phyloP scores from a whole-genome alignment of 2,113 vertebrate species.

The Ellobius talpinus region DNA sequence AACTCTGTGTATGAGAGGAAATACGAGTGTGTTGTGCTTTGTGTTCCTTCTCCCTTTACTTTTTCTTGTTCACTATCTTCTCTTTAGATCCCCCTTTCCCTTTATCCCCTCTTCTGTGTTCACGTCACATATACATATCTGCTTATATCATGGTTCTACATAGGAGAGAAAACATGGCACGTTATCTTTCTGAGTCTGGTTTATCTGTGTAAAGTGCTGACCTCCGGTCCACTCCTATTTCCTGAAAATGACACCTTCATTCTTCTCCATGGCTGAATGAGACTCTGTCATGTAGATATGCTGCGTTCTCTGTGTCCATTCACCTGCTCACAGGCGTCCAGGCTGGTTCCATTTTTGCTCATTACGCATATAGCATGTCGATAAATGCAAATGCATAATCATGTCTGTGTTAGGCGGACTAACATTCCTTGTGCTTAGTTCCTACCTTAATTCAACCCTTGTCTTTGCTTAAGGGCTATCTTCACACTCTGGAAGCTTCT shows the following conservation, averaged over 20 bases:
- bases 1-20: neutral
- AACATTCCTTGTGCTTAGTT: neutral
- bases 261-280: neutral
- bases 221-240: neutral
- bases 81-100: neutral
- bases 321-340: neutral
- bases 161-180: neutral
- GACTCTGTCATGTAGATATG: neutral
- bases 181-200: neutral
- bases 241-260: neutral
- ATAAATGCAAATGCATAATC: neutral
- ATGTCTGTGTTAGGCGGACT: no score
- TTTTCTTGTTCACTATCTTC: neutral
- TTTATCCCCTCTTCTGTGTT: neutral
- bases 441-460: neutral
- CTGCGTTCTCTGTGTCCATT: no score
- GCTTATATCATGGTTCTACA: neutral
- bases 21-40: no score
- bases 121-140: neutral
- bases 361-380: neutral
- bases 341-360: neutral
- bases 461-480: neutral
- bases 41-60: neutral
- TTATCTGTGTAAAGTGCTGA: neutral
- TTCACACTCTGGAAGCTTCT: neutral